Evolutionary conservation across 2,113 vertebrate species (phyloP), one percentile per base, ranked within the genome.

Genomic region (Syrrhaptes paradoxus): DNA sequence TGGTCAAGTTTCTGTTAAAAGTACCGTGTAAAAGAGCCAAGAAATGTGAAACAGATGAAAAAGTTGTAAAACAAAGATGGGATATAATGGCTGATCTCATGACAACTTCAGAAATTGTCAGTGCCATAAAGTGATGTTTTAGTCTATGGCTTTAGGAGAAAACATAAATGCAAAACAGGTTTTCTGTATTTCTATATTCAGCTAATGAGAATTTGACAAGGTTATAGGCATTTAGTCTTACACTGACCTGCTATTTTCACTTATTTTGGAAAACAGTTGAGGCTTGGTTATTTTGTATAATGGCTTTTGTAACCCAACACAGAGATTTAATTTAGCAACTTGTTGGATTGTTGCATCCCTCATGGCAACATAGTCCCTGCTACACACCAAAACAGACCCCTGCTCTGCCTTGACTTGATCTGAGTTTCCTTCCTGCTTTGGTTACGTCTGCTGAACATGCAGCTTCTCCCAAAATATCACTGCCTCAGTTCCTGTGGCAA

Each of bases 11-110:
- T 89, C 62, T 94, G 36, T 72, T 93, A 52, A 82, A 93, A 79
- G 66, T 52, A 73, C 71, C 0, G 0, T 41, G 77, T 76, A 73
- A 89, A 94, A 87, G 62, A 91, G 66, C 32, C 2, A 4, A 87
- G 66, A 90, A 97, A 97, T 91, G 54, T 61, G 71, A 94, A 97
- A 93, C 93, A 93, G 81, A 82, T 95, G 70, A 94, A 89, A 45
- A 89, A 68, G 52, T 31, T 87, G 57, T 85, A 91, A 87, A 93
- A 68, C 85, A 68, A 75, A 75, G 61, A 82, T 54, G 73, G 91
- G 66, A 58, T 85, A 61, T 87, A 91, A 85, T 57, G 45, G 52
- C 66, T 93, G 93, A 93, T 93, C 62, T 95, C 62, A 89, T 61
- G 57, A 87, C 89, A 91, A 48, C 49, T 93, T 94, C 31, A 95